A percentile compares a stretch with the other conserved stretches of the same genome.
phyloP scores from a whole-genome alignment of 2,797 vertebrate genomes.

The Coilia nasus region DNA sequence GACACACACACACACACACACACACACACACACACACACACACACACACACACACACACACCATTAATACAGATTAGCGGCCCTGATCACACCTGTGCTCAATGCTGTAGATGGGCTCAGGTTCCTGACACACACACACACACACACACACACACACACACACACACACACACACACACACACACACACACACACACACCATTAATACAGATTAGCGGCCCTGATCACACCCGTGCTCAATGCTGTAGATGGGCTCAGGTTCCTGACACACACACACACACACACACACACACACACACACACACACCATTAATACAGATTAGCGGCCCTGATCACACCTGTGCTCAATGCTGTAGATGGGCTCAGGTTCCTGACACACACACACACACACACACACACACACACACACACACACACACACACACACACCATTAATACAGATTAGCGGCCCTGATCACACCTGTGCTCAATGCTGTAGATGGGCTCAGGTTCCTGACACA shows the following conservation, averaged over 20 bases:
- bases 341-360: slow-evolving; percentile 73
- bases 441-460: slow-evolving; percentile 76
- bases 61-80: slow-evolving; percentile 79
- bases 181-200: too few relatives aligned
- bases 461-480: slow-evolving; percentile 76
- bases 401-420: too few relatives aligned
- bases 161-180: slow-evolving; percentile 10
- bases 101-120: slow-evolving; percentile 57
- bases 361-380: slow-evolving; percentile 63
- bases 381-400: background rate
- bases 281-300: too few relatives aligned
- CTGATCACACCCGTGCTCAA: slow-evolving; percentile 79
- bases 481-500: slow-evolving; percentile 63
- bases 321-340: slow-evolving; percentile 77
- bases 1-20: slow-evolving; percentile 40
- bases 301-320: slow-evolving; percentile 63
- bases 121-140: slow-evolving; percentile 58
- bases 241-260: slow-evolving; percentile 57
- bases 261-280: slow-evolving; percentile 56
- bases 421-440: too few relatives aligned
- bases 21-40: too few relatives aligned
- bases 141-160: background rate
- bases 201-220: slow-evolving; percentile 80
- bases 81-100: slow-evolving; percentile 80
- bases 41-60: too few relatives aligned